Conservation (phyloP, 2,113 vertebrate genomes). For the Megalops atlanticus region DNA sequence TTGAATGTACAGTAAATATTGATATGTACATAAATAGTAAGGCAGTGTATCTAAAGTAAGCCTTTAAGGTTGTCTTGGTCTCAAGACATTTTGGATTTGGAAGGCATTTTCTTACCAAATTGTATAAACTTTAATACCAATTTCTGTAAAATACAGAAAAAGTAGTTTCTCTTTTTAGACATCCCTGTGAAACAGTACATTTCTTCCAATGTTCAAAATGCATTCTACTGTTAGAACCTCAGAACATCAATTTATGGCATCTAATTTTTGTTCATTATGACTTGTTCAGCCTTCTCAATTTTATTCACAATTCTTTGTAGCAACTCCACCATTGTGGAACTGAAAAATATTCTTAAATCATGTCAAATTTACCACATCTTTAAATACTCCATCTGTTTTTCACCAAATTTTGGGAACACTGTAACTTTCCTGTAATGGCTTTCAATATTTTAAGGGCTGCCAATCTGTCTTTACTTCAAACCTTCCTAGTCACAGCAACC, state of each 20-base stretch:
- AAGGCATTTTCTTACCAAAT: background rate
- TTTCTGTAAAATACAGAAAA: background rate
- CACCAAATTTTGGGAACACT: background rate
- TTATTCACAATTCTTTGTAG: background rate
- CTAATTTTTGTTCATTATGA: no score
- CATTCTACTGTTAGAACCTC: no score
- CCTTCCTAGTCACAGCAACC: background rate
- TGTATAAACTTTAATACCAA: no score
- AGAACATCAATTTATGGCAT: no score
- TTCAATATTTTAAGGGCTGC: background rate
- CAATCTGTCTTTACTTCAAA: background rate
- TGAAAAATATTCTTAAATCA: background rate
- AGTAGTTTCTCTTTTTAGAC: no score
- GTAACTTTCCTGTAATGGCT: background rate
- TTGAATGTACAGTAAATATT: constrained; percentile 1
- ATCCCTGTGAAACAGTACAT: no score
- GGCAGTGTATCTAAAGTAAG: background rate
- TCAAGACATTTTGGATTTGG: background rate
- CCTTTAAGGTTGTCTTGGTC: background rate
- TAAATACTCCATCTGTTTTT: background rate
- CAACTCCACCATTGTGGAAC: background rate
- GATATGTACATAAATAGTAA: background rate
- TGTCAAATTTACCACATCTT: background rate
- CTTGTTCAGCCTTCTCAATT: no score
- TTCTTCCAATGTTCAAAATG: no score